phyloP scores from a whole-genome alignment of 2,113 vertebrate species.

The Spilogale gracilis region DNA sequence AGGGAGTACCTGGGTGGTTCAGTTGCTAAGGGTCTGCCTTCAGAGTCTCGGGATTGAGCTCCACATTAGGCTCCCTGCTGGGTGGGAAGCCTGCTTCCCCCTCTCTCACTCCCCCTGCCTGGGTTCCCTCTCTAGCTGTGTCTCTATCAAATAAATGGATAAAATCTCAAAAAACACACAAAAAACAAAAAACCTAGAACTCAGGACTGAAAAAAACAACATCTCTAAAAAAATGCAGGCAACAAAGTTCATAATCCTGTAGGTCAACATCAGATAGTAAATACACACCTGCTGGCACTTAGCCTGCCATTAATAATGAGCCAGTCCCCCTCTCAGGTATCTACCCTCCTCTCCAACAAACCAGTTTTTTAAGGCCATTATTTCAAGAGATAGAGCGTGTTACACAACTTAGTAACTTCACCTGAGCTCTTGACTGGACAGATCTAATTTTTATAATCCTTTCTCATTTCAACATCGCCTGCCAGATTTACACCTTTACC shows the following conservation, averaged over 20 bases:
- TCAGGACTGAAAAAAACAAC: neutral
- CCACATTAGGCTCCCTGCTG: no score
- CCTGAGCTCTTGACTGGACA: neutral
- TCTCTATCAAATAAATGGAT: no score
- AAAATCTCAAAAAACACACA: no score
- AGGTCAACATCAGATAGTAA: neutral
- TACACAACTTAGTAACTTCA: conserved; percentile 25
- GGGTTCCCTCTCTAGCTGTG: no score
- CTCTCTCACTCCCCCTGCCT: no score
- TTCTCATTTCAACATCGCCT: neutral
- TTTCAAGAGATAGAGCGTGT: neutral
- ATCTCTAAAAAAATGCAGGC: neutral
- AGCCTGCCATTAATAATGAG: neutral
- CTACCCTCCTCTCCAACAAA: neutral
- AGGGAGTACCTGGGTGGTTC: neutral
- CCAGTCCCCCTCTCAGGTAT: neutral
- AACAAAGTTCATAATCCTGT: neutral
- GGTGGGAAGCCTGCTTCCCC: no score
- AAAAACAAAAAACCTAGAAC: neutral
- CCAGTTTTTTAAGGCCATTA: neutral
- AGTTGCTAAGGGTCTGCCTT: no score
- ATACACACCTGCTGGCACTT: neutral
- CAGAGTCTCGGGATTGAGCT: no score
- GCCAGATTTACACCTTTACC: neutral
- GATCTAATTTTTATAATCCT: neutral